Conservation (phyloP, 2,888 invertebrate genomes). For the Drosophila nigritarsus region DNA sequence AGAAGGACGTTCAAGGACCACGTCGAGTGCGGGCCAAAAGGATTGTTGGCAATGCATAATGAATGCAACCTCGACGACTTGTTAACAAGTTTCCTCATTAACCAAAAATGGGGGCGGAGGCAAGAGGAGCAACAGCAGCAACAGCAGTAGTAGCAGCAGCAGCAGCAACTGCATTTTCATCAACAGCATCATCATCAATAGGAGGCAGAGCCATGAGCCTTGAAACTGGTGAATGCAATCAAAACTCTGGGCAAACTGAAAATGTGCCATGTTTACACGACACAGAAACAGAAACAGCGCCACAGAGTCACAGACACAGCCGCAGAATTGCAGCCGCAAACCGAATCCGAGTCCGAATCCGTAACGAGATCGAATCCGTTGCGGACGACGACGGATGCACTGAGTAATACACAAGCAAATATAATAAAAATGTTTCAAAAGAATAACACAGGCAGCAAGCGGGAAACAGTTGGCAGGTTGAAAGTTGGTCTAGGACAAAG, state of each 20-base stretch:
- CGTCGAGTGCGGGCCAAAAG: slow-evolving; percentile 32
- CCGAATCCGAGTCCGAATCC: slow-evolving; percentile 26
- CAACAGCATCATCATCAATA: slow-evolving; percentile 60
- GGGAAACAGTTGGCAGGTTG: slow-evolving; percentile 21
- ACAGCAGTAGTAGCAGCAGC: neutral
- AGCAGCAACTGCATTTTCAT: slow-evolving; percentile 34
- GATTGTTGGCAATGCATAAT: slow-evolving; percentile 61
- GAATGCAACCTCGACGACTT: slow-evolving; percentile 52
- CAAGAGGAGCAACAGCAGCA: neutral
- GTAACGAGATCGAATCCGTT: slow-evolving; percentile 50
- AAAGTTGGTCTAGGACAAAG: slow-evolving; percentile 83
- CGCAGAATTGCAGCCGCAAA: slow-evolving; percentile 5
- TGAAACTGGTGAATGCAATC: slow-evolving; percentile 39
- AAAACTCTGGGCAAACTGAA: slow-evolving; percentile 24
- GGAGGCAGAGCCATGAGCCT: slow-evolving; percentile 37
- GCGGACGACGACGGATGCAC: slow-evolving; percentile 18
- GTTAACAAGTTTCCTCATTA: slow-evolving; percentile 57
- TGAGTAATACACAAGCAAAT: slow-evolving; percentile 54
- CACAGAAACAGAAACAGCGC: neutral
- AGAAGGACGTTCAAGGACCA: slow-evolving; percentile 39
- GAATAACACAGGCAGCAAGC: slow-evolving; percentile 30
- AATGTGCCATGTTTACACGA: slow-evolving; percentile 56
- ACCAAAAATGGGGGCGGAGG: neutral
- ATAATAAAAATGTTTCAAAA: slow-evolving; percentile 68
- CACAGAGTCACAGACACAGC: neutral